Base-by-base conservation (phyloP, 2,888 invertebrate genomes). In the Helleia helle region DNA sequence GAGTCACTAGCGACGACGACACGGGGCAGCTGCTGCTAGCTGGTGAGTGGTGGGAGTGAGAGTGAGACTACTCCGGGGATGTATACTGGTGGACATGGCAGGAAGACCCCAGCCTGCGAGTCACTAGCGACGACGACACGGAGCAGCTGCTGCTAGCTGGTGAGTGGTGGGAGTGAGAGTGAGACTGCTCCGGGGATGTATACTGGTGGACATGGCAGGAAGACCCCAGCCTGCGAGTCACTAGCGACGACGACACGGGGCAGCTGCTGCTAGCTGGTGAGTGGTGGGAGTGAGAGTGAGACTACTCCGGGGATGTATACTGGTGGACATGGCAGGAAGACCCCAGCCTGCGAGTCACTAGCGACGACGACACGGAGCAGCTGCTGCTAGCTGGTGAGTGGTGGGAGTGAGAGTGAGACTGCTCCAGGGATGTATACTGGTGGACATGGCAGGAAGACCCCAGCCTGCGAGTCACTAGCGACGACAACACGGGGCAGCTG, bases 51-150 rank as follows among this genome's bases (percentile, higher is more conserved):
- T 13, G 7, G n/a, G 1, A n/a, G n/a, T n/a, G n/a, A n/a, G n/a
- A n/a, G n/a, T n/a, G n/a, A n/a, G n/a, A n/a, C n/a, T n/a, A n/a
- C n/a, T n/a, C n/a, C n/a, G n/a, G n/a, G n/a, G n/a, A n/a, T 25
- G n/a, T 2, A 22, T 22, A 6, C 22, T 7, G n/a, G n/a, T n/a
- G n/a, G n/a, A n/a, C n/a, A n/a, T n/a, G n/a, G n/a, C n/a, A n/a
- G n/a, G 98, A 98, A 74, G 98, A 98, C 83, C 98, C 99, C 2
- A 96, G 96, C 65, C 79, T 96, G 34, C 75, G 91, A 49, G 94
- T 97, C 4, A 85, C 79, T 28, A 77, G 88, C 8, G 92, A 96
- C 62, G 67, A 87, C 1, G 94, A 95, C 46, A 94, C 94, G 0
- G 95, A 94, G 0, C 97, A 98, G 84, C 93, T 93, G 0, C 90